Evolutionary conservation across 2,888 invertebrate genomes (phyloP).

Genomic region (Cataglyphis cursor): DNA sequence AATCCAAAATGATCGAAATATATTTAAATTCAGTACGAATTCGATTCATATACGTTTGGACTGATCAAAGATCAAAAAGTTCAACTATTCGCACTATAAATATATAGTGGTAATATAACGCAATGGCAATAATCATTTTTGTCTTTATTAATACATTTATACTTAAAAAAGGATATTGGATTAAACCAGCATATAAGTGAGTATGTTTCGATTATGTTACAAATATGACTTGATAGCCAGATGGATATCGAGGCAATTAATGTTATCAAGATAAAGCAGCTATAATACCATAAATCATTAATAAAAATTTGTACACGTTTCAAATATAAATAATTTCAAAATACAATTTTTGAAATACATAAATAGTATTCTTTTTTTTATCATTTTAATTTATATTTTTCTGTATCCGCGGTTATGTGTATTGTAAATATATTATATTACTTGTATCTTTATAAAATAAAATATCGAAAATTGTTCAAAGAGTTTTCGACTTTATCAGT

Average conservation of each 20-base stretch:
- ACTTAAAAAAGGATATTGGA: not conserved
- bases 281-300: conserved; percentile 13
- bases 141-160: conserved; percentile 12
- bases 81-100: not conserved
- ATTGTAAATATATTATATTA: not conserved
- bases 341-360: not conserved
- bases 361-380: not conserved
- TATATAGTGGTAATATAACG: not conserved
- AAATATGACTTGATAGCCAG: not conserved
- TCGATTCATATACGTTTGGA: not conserved
- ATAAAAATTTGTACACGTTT: not conserved
- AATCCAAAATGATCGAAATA: not conserved
- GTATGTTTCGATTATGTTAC: conserved; percentile 6
- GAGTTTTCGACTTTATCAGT: conserved; percentile 78
- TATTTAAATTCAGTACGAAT: not conserved
- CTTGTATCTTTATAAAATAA: not conserved
- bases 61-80: not conserved
- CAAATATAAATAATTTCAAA: not conserved
- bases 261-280: not conserved
- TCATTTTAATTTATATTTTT: not conserved
- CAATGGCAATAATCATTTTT: not conserved
- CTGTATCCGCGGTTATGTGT: not conserved
- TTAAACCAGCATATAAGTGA: not conserved
- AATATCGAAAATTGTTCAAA: conserved; percentile 15
- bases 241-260: not conserved